These are phyloP conservation scores for Dicyrtoma fusca DNA, from an alignment of 2,888 invertebrate species.

Conservation along the genomic window DNA sequence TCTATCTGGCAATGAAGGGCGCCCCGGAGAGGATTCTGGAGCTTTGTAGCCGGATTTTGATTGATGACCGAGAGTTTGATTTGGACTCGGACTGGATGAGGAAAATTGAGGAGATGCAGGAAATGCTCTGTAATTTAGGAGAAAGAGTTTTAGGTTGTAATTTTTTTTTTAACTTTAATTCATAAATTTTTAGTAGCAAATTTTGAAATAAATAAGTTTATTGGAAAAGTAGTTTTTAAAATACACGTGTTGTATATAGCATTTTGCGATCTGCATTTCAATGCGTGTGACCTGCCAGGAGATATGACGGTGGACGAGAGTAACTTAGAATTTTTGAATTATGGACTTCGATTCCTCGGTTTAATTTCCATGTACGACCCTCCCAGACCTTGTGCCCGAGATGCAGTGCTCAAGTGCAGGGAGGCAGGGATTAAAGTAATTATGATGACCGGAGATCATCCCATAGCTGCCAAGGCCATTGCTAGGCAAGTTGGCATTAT, in stretches of 20 bases:
- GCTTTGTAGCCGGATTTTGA: constrained; percentile 66
- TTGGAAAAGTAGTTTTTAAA: too few relatives aligned
- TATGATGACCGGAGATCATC: constrained; percentile 81
- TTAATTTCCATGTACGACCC: constrained; percentile 75
- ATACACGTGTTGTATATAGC: constrained; percentile 51
- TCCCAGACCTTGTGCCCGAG: constrained; percentile 69
- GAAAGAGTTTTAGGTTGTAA: constrained; percentile 72
- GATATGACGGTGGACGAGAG: constrained; percentile 66
- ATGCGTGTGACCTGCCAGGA: constrained; percentile 62
- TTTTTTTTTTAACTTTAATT: too few relatives aligned
- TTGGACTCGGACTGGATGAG: constrained; percentile 64
- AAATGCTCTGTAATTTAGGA: constrained; percentile 80
- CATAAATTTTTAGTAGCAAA: too few relatives aligned
- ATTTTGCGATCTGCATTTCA: constrained; percentile 61
- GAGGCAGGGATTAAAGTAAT: constrained; percentile 78
- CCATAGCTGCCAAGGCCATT: constrained; percentile 76
- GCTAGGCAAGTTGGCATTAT: constrained; percentile 75
- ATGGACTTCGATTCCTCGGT: constrained; percentile 68
- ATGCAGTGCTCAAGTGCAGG: constrained; percentile 72
- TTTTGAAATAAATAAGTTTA: too few relatives aligned
- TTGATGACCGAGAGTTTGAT: constrained; percentile 63
- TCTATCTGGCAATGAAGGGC: constrained; percentile 89
- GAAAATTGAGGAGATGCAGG: constrained; percentile 69
- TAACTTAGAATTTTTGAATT: constrained; percentile 70
- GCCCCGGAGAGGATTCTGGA: constrained; percentile 73